These are phyloP conservation scores for Alcedo quadribrachys DNA, from an alignment of 2,797 vertebrate species.

Conservation along the genomic window DNA sequence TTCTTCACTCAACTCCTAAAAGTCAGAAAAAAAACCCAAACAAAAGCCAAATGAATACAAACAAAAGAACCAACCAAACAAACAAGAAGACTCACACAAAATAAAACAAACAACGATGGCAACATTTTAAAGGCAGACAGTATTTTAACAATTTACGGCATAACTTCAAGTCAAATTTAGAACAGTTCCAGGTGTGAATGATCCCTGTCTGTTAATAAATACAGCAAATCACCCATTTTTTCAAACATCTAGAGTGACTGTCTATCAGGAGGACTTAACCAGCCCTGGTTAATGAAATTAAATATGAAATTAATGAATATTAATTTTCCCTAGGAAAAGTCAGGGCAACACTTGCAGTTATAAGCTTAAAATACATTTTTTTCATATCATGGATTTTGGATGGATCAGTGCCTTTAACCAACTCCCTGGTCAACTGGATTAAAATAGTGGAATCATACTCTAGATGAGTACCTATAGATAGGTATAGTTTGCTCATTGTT, in stretches of 20 bases:
- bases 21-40: neutral
- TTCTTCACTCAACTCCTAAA: neutral
- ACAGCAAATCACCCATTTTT: neutral
- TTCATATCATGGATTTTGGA: neutral
- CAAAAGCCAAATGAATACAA: too few species aligned
- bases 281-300: neutral
- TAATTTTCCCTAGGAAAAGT: neutral
- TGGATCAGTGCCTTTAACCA: neutral
- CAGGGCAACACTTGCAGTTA: neutral
- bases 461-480: too few species aligned
- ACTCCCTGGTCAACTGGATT: neutral
- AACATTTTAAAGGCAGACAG: neutral
- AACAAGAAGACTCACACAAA: neutral
- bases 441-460: neutral
- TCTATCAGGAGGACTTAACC: neutral
- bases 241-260: neutral
- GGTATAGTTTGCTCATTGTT: neutral
- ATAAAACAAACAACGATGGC: rapidly evolving
- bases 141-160: neutral
- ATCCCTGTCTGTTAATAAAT: neutral
- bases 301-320: neutral
- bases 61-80: neutral
- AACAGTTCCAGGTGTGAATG: neutral
- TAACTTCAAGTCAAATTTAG: neutral
- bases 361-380: neutral